Conservation (phyloP, 2,113 vertebrate species). For the Trogon melanurus region DNA sequence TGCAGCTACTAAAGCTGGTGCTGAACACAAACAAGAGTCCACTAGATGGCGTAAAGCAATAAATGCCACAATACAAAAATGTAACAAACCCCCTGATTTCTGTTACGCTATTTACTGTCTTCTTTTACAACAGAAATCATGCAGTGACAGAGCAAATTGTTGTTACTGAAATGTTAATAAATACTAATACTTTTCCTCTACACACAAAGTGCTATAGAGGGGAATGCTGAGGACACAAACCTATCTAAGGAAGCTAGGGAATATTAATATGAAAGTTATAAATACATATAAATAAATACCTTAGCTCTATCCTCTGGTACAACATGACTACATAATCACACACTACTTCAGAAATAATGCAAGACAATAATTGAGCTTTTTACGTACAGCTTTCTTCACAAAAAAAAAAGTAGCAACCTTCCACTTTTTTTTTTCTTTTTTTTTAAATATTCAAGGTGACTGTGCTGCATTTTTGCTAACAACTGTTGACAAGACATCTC, state of each 20-base stretch:
- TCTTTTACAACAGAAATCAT: background rate
- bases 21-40: background rate
- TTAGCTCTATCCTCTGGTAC: background rate
- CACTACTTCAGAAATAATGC: background rate
- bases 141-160: background rate
- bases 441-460: background rate
- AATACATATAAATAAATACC: background rate
- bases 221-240: background rate
- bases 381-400: background rate
- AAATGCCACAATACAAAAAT: background rate
- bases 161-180: background rate
- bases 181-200: background rate
- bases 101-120: background rate
- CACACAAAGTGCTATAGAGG: background rate
- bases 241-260: background rate
- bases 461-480: background rate
- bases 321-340: background rate
- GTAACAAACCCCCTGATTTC: background rate
- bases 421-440: background rate
- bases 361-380: background rate
- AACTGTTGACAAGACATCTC: background rate
- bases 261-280: background rate
- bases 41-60: slow-evolving; percentile 68
- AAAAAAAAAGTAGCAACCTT: background rate
- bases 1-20: background rate